Base-by-base conservation (phyloP, 1,140 invertebrate species). In the Trachymyrmex septentrionalis region DNA sequence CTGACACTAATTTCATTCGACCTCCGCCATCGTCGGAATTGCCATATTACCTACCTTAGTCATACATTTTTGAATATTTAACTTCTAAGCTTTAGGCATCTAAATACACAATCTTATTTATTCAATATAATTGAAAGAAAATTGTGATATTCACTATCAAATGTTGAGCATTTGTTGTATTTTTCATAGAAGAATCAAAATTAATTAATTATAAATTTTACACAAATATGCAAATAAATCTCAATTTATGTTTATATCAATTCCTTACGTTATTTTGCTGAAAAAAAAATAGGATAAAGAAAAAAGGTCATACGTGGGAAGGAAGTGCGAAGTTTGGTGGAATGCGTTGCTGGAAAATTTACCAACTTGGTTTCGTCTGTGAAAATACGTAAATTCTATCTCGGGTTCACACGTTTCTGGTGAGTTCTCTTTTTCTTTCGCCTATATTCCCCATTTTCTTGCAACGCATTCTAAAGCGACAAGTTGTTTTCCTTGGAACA, bases 1-100 rank as follows among this genome's bases (percentile, higher is more conserved):
- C 80, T 73, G 80, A 82, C 80, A 73, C 38, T 82, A 55, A 82
- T 82, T 82, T 82, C 19, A 73, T 82, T 82, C 38, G 24, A 59
- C 27, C 38, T 82, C 2, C 12, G 67, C 24, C n/a, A 30, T 53
- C 53, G 66, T 59, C 34, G 34, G 14, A 6, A 55, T 81, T 82
- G 55, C 48, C 66, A 30, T 72, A 55, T 82, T 82, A 82, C 55
- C 24, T 16, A 12, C 12, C 16, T 38, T 44, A 24, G 53, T 82
- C 80, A 73, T 61, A 69, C 53, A 82, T 82, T 59, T 82, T 72
- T 72, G 14, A 44, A 71, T 71, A 81, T 72, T 69, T 72, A 59
- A 38, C 38, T 59, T 80, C 5, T 19, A 34, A 21, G 38, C n/a
- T 27, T 16, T 50, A 50, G 3, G 4, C 44, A 71, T 38, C 12